Conservation (phyloP, 2,113 vertebrate species). For the Crotalus viridis region DNA sequence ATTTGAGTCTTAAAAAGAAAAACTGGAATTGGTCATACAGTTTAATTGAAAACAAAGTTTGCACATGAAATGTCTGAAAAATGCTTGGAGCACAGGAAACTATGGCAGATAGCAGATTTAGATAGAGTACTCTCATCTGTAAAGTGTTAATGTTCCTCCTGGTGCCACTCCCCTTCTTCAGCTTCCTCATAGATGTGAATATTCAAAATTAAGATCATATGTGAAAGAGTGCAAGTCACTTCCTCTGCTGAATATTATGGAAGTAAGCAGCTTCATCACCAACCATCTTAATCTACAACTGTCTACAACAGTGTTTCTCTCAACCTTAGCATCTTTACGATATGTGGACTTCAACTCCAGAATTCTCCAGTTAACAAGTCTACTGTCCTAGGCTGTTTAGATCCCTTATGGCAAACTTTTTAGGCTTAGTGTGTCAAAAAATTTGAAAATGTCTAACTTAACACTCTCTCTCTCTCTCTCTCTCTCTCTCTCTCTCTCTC, state of each 20-base stretch:
- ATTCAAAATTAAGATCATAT: constrained; percentile 25
- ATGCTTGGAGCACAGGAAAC: constrained; percentile 22
- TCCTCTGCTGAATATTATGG: constrained; percentile 11
- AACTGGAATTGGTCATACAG: accelerated
- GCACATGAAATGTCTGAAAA: background rate
- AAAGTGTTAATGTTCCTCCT: background rate
- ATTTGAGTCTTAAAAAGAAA: background rate
- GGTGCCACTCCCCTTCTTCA: background rate
- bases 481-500: too few relatives aligned
- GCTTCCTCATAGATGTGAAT: constrained; percentile 17
- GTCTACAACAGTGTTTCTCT: background rate
- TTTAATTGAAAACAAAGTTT: constrained; percentile 1
- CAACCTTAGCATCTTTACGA: background rate
- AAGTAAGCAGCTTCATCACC: background rate
- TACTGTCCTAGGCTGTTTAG: background rate
- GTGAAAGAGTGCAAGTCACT: constrained; percentile 14
- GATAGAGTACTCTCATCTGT: constrained; percentile 25
- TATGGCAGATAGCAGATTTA: constrained; percentile 23
- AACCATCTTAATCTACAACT: background rate
- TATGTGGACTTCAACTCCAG: background rate
- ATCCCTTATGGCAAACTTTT: background rate
- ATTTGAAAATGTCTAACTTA: background rate
- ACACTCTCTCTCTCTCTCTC: too few relatives aligned
- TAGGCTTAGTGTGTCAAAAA: background rate
- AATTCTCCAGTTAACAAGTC: background rate